These are phyloP conservation scores for Drosophila gaucha DNA, from an alignment of 2,888 invertebrate genomes.

Conservation along the genomic window DNA sequence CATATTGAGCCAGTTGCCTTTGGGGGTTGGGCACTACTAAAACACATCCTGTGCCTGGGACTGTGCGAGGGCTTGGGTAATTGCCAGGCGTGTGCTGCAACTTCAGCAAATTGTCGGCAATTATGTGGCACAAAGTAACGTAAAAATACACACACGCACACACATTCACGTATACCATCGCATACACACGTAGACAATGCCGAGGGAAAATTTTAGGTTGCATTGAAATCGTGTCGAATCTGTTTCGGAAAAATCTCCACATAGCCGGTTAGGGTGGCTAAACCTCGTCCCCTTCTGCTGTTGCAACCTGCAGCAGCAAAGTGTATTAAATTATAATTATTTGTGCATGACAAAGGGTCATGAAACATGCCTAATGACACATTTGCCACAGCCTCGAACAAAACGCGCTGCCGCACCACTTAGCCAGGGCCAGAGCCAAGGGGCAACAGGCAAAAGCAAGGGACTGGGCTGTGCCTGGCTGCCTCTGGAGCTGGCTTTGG, in stretches of 20 bases:
- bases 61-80: slow-evolving; percentile 50
- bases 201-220: slow-evolving; percentile 24
- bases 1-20: slow-evolving; percentile 17
- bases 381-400: slow-evolving; percentile 80
- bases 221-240: slow-evolving; percentile 46
- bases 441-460: background rate
- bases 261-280: slow-evolving; percentile 40
- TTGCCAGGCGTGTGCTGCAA: slow-evolving; percentile 77
- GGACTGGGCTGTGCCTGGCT: slow-evolving; percentile 5
- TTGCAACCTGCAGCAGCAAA: slow-evolving; percentile 61
- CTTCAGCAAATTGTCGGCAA: slow-evolving; percentile 80
- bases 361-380: slow-evolving; percentile 83
- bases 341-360: slow-evolving; percentile 83
- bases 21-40: slow-evolving; percentile 61
- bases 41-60: slow-evolving; percentile 67
- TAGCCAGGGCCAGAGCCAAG: background rate
- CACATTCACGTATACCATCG: too few relatives aligned
- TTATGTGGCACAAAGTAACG: slow-evolving; percentile 74
- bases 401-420: slow-evolving; percentile 51
- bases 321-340: slow-evolving; percentile 84
- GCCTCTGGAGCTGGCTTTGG: background rate
- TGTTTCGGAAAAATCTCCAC: slow-evolving; percentile 52
- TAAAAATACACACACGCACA: slow-evolving; percentile 40
- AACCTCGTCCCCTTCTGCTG: background rate
- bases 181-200: slow-evolving; percentile 18